These are phyloP conservation scores for Neocrepidodera transversa DNA, from an alignment of 2,888 invertebrate species.

Conservation along the genomic window DNA sequence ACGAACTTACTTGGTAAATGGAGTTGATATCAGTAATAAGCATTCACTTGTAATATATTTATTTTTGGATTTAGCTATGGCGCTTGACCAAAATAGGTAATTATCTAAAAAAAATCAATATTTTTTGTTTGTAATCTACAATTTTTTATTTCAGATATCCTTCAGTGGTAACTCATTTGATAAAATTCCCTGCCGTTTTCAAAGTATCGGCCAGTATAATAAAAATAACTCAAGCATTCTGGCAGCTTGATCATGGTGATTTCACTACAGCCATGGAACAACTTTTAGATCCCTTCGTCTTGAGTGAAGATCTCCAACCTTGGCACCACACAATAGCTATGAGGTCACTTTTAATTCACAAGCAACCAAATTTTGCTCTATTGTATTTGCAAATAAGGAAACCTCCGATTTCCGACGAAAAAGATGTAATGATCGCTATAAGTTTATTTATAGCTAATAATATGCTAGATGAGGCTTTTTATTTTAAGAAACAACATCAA, in stretches of 20 bases:
- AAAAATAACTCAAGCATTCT: slow-evolving; percentile 84
- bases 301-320: slow-evolving; percentile 64
- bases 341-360: slow-evolving; percentile 70
- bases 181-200: slow-evolving; percentile 83
- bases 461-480: slow-evolving; percentile 70
- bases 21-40: slow-evolving; percentile 72
- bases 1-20: slow-evolving; percentile 75
- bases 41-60: slow-evolving; percentile 83
- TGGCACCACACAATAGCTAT: slow-evolving; percentile 79
- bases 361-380: slow-evolving; percentile 73
- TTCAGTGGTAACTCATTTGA: slow-evolving; percentile 72
- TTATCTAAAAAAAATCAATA: too few species aligned
- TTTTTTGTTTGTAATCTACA: too few species aligned
- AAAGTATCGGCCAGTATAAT: slow-evolving; percentile 76
- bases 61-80: slow-evolving; percentile 79
- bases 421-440: slow-evolving; percentile 65
- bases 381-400: slow-evolving; percentile 68
- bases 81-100: slow-evolving; percentile 65
- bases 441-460: slow-evolving; percentile 70
- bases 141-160: slow-evolving; percentile 56
- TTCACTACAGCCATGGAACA: slow-evolving; percentile 75
- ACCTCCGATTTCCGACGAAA: slow-evolving; percentile 51
- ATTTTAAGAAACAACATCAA: slow-evolving; percentile 67
- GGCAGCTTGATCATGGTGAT: slow-evolving; percentile 88
- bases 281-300: slow-evolving; percentile 69